Evolutionary conservation across 2,888 invertebrate genomes (phyloP).

Genomic region (Caenorhabditis zanzibari): DNA sequence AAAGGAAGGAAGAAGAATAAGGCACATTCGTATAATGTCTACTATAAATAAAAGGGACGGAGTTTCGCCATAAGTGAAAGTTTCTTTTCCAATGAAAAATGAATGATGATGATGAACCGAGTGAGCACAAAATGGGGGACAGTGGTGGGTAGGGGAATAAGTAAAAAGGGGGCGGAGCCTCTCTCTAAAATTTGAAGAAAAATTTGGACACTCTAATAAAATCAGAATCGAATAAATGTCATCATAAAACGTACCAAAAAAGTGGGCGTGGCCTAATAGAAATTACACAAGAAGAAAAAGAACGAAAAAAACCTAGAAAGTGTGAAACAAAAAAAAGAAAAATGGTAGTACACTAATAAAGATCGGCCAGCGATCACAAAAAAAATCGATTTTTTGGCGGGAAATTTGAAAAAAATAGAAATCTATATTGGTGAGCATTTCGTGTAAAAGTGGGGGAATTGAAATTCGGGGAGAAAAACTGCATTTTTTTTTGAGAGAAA

Average conservation of each 20-base stretch:
- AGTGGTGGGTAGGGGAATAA: background rate
- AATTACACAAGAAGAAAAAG: slow-evolving; percentile 22
- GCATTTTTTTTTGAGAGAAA: background rate
- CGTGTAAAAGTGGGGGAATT: background rate
- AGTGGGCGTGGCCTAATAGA: background rate
- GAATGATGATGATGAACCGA: slow-evolving; percentile 21
- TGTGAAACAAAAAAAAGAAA: background rate
- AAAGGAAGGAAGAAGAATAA: slow-evolving; percentile 17
- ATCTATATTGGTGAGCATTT: background rate
- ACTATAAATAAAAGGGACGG: background rate
- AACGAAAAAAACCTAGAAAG: slow-evolving; percentile 2
- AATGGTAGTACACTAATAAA: background rate
- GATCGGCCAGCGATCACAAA: slow-evolving; percentile 42
- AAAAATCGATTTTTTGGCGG: background rate
- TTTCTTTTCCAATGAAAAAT: background rate
- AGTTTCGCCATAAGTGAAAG: slow-evolving; percentile 27
- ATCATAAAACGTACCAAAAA: slow-evolving; percentile 4
- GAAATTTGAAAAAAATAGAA: background rate
- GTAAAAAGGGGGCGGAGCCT: background rate
- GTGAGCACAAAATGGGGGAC: slow-evolving; percentile 20
- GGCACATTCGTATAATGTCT: too few species aligned
- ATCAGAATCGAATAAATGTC: background rate
- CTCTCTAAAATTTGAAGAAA: background rate
- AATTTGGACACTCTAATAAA: slow-evolving; percentile 6
- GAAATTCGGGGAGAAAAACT: background rate